Evolutionary conservation across 1,140 invertebrate genomes (phyloP), one percentile per base, ranked within the genome.

Genomic region (Drosophila tropicalis): DNA sequence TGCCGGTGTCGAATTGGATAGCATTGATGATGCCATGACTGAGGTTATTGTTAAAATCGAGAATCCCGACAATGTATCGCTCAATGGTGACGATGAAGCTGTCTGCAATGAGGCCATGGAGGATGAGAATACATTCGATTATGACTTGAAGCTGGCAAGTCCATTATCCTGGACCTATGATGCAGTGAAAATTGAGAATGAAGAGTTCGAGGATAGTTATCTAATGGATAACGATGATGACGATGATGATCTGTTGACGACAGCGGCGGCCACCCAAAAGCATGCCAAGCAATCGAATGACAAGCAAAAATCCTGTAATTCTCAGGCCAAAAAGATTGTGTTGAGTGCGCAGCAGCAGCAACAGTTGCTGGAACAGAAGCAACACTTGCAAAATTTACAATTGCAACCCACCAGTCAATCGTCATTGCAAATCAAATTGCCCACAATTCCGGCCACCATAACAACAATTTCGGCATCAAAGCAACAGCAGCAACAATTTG

Each of bases 121-220:
- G 1, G 89, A 90, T 60, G 85, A 90, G 36, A 90, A 90, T 17
- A 81, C 89, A 19, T 91, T 91, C 19, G 84, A 91, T 58, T 91
- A 91, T 54, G 91, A 92, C 62, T 47, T 92, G 2, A 92, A 92
- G 58, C 40, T 92, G 58, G 90, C 84, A 41, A 91, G 90, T 66
- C 91, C 91, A 1, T 29, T 92, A 73, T 92, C 91, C 1, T 92
- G 91, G 91, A 92, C 87, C 19, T 91, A 91, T 12, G 91, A 92
- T 72, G 73, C 84, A 0, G 85, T 92, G 7, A 92, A 92, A 62
- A 91, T 90, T 19, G 91, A 92, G 75, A 90, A 90, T 13, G 86
- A 91, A 41, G 90, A 91, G 66, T 91, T 91, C 39, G 90, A 91
- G 71, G 90, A 91, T 25, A 78, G 82, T 17, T 86, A 85, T 54